phyloP scores from a whole-genome alignment of 2,888 invertebrate species.

The Chrysolina americana region DNA sequence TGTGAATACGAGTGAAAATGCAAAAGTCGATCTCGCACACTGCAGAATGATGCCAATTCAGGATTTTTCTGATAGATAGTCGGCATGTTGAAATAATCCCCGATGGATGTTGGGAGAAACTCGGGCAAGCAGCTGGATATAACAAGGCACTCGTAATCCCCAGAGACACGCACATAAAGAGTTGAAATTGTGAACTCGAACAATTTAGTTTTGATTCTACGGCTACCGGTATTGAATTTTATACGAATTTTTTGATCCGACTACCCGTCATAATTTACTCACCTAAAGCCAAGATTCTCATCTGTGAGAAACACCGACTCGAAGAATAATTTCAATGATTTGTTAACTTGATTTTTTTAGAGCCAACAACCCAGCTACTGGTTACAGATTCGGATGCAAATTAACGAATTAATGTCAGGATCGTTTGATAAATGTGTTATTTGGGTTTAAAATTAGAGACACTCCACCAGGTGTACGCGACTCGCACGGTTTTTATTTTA shows the following conservation, averaged over 20 bases:
- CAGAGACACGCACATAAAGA: slow-evolving; percentile 60
- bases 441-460: slow-evolving; percentile 62
- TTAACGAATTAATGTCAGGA: slow-evolving; percentile 63
- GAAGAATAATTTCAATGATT: slow-evolving; percentile 63
- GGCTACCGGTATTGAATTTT: slow-evolving; percentile 63
- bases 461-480: slow-evolving; percentile 46
- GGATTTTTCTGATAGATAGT: background rate
- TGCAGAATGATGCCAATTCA: background rate
- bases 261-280: slow-evolving; percentile 55
- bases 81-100: slow-evolving; percentile 52
- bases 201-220: slow-evolving; percentile 59
- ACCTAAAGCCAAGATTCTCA: slow-evolving; percentile 49
- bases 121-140: slow-evolving; percentile 22
- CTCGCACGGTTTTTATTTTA: slow-evolving; percentile 37
- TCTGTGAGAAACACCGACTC: slow-evolving; percentile 51
- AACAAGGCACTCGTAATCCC: slow-evolving; percentile 50
- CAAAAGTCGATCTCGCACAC: no score
- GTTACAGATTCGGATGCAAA: slow-evolving; percentile 64
- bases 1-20: background rate
- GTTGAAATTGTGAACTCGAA: slow-evolving; percentile 60
- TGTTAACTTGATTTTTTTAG: slow-evolving; percentile 62
- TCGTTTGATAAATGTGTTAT: slow-evolving; percentile 62
- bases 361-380: slow-evolving; percentile 57
- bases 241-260: slow-evolving; percentile 53
- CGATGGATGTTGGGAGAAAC: slow-evolving; percentile 55